A percentile compares a stretch with the other conserved stretches of the same genome.
phyloP scores from a whole-genome alignment of 2,888 invertebrate genomes.

The Glyphotaelius pellucidus region DNA sequence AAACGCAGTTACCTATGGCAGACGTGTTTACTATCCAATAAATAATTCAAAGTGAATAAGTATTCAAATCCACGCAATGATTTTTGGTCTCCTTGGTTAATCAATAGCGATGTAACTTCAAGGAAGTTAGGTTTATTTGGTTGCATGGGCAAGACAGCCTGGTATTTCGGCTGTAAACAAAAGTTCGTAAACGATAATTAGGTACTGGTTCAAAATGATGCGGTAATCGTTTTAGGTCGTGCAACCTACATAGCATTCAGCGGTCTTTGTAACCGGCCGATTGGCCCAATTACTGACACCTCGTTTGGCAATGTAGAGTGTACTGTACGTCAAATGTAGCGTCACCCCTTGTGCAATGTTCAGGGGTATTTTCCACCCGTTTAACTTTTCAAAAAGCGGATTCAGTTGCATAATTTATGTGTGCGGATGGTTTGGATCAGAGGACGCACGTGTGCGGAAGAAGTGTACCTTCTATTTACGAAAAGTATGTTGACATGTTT shows the following conservation, averaged over 20 bases:
- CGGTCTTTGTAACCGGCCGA: background rate
- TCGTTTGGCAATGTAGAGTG: background rate
- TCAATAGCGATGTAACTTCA: too few relatives aligned
- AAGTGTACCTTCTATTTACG: background rate
- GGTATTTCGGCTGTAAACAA: too few relatives aligned
- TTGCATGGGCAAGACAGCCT: too few relatives aligned
- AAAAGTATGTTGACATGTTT: background rate
- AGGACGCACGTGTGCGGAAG: background rate
- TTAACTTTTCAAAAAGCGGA: background rate
- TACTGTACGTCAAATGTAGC: background rate
- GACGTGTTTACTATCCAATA: too few relatives aligned
- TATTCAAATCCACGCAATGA: too few relatives aligned
- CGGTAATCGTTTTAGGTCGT: background rate
- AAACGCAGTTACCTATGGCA: too few relatives aligned
- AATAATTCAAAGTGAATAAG: too few relatives aligned
- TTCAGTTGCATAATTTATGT: background rate
- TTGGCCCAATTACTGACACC: background rate
- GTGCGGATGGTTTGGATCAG: background rate
- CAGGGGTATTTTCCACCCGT: background rate
- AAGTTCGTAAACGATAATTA: too few relatives aligned
- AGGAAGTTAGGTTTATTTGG: too few relatives aligned
- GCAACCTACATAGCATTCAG: background rate
- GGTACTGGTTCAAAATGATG: background rate
- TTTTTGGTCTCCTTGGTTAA: too few relatives aligned
- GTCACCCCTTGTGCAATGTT: background rate